A percentile compares a stretch with the other conserved stretches of the same genome.
Evolutionary conservation across 2,797 vertebrate species (phyloP).

Genomic region (Pogoniulus pusillus): DNA sequence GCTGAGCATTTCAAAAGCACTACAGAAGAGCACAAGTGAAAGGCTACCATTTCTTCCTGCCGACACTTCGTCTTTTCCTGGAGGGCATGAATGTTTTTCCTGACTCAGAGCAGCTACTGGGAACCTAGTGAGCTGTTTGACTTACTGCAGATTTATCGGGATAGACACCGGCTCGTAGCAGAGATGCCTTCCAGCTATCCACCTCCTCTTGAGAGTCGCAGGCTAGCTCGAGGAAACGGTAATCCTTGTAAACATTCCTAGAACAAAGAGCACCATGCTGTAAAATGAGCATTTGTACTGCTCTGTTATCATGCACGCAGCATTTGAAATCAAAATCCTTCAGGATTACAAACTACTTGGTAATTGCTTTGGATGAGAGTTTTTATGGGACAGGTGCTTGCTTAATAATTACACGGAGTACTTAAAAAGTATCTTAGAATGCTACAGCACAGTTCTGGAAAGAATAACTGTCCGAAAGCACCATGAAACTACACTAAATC

Average conservation of each 20-base stretch:
- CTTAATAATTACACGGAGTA: constrained; percentile 6
- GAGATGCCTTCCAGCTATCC: constrained; percentile 94
- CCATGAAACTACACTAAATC: neutral
- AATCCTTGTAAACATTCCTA: constrained; percentile 96
- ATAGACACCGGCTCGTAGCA: constrained; percentile 91
- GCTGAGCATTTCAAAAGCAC: neutral
- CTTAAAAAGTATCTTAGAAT: constrained; percentile 13
- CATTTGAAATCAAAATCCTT: constrained; percentile 45
- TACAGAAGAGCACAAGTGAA: neutral
- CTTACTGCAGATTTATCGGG: constrained; percentile 81
- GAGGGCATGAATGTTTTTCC: neutral
- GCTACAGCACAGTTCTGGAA: neutral
- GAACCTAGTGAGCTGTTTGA: constrained; percentile 16
- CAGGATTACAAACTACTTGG: constrained; percentile 1
- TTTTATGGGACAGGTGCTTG: constrained; percentile 31
- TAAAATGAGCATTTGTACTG: constrained; percentile 52
- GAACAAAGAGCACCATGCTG: constrained; percentile 61
- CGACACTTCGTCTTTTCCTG: neutral
- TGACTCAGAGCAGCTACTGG: constrained; percentile 39
- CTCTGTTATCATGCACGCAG: neutral
- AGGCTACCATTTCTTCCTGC: neutral
- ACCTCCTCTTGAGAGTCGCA: constrained; percentile 90
- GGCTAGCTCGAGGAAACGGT: constrained; percentile 89
- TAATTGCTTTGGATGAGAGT: constrained; percentile 21
- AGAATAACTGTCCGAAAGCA: constrained; percentile 2